Evolutionary conservation across 2,797 vertebrate species (phyloP), one percentile per base, ranked within the genome.

Genomic region (Sebastes iracundus): DNA sequence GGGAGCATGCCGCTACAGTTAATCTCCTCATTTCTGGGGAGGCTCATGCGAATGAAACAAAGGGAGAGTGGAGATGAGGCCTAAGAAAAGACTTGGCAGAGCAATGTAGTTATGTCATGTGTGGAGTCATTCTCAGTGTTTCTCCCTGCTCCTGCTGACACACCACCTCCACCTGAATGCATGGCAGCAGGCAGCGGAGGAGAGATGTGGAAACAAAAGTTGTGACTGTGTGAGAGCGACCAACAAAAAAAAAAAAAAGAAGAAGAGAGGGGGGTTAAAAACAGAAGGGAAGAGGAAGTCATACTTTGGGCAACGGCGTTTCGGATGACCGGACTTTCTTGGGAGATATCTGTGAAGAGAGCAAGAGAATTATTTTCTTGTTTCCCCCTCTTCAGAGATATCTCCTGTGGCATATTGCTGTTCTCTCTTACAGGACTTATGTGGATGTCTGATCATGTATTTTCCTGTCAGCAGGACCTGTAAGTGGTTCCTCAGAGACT

Each of bases 291-390:
- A 94, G 88, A 93, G 94, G 93, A 94, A 93, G 92, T 96, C 95
- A 95, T 96, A 96, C 96, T 96, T 96, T 96, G 94, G 93, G 93
- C 90, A 96, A 96, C 85, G 95, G 94, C 73, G 95, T 95, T 95
- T 96, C 95, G 69, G 96, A 93, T 73, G 94, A 95, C 96, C 94
- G 95, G 94, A 95, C 95, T 94, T 94, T 96, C 96, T 96, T 96
- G 95, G 96, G 95, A 96, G 96, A 96, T 95, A 96, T 96, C 96
- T 96, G 95, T 96, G 96, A 96, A 96, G 95, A 96, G 96, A 96
- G 95, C 93, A 95, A 94, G 94, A 96, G 90, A 94, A 95, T 96
- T 96, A 96, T 93, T 94, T 85, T 94, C 94, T 92, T 94, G 95
- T 94, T 94, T 92, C 87, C 90, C 92, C 93, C 95, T 96, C 96